Evolutionary conservation across 2,797 vertebrate species (phyloP), one percentile per base, ranked within the genome.

Genomic region (Takifugu rubripes): DNA sequence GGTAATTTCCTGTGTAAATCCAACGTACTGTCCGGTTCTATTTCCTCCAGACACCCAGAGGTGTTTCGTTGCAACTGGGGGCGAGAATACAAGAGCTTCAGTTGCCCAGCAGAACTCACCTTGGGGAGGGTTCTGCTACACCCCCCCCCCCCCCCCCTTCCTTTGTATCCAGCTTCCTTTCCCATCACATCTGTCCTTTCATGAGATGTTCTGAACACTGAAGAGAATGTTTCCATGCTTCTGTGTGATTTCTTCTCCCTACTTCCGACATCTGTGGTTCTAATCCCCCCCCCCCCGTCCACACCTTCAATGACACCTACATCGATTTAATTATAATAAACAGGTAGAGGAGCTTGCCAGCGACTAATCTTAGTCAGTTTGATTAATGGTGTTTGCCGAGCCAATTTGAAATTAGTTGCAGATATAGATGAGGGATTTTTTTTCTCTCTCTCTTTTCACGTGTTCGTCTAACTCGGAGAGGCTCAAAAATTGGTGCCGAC

Each of bases 321-420:
- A 87, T 89, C 57, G 80, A 89, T 90, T 89, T 87, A 85, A 90
- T 91, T 88, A 88, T 85, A 86, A 89, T 85, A 89, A 90, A 88
- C 84, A 83, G 75, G 83, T 85, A 84, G 68, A 51, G 58, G 68
- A 70, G 76, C 77, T 87, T 77, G 77, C 79, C 72, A 79, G 78
- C 82, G 75, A 87, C 88, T 85, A 86, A 90, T 91, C 85, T 88
- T 87, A 85, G 87, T 91, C 89, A 88, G 59, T 71, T 78, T 91
- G 90, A 91, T 90, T 85, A 90, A 91, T 91, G 88, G 78, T 89
- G 86, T 90, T 91, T 89, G 83, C 83, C 72, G 70, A 84, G 66
- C 77, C 57, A 66, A 70, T 67, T 66, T 83, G 82, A 84, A 88
- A 90, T 89, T 90, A 86, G 72, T 79, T 56, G 64, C 56, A 75